Base-by-base conservation (phyloP, 1,140 invertebrate species). In the Monochamus saltuarius region DNA sequence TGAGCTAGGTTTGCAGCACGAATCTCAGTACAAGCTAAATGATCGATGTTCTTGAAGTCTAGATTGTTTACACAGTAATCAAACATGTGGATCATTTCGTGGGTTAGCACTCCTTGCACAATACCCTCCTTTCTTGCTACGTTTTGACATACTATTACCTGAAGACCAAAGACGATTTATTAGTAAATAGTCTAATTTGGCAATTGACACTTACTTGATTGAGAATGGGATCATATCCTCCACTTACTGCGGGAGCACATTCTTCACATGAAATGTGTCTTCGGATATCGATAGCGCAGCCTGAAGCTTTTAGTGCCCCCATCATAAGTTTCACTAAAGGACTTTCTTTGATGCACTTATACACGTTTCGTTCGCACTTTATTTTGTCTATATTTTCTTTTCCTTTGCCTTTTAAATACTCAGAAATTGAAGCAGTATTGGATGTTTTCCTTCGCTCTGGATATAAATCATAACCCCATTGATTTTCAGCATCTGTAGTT, bases 71-170 rank as follows among this genome's bases (percentile, higher is more conserved):
- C 83, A 77, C 95, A 98, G 70, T 88, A 91, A 76, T 98, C 96
- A 77, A 96, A 98, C 91, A 97, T 97, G 76, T 98, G 96, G 40
- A 97, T 88, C 82, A 98, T 85, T 79, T 98, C 96, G 77, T 98
- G 96, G 1, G 87, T 84, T 3, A 98, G 72, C 7, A 94, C 88
- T 59, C 87, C 87, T 75, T 90, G 87, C 0, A 94, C 84, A 67
- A 85, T 81, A 4, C 83, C 83, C 75, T 85, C 76, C 38, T 77
- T 81, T 45, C 69, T 81, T 11, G 85, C 85, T 49, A 85, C 84
- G 81, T 98, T 98, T 74, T 97, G 91, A 71, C 95, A 98, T 9
- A 98, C 81, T 7, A 98, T 88, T 61, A 97, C 67, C 59, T 59
- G 51, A 62, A n/a, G 55, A 56, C n/a, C 1, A 39, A 53, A 14